Evolutionary conservation across 2,888 invertebrate genomes (phyloP), one percentile per base, ranked within the genome.

Genomic region (Eupeodes latifasciatus): DNA sequence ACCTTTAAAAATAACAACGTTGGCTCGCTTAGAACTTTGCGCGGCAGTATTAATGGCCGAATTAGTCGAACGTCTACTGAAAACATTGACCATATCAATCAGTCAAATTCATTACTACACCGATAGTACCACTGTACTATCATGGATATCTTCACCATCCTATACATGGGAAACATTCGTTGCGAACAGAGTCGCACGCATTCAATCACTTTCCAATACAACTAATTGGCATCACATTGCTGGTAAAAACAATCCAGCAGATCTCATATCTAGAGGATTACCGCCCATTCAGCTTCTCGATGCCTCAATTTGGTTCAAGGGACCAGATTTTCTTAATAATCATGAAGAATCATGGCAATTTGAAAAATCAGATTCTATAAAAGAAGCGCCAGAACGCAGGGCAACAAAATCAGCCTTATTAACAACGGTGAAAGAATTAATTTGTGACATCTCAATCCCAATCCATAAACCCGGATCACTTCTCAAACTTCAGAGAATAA

Each of bases 11-110:
- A 47, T 40, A 19, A 47, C 19, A 12, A 47, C 19, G 19, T 40
- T 66, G 19, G 66, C 66, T 6, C 0, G 47, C 7, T 10, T 16
- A 16, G 7, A 49, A 16, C 19, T 66, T n/a, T 66, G 66, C 47
- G 66, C 49, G 2, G 66, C 44, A 19, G 66, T 66, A n/a, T 16
- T 64, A 47, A 64, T 66, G 66, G 66, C 16, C 47, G 66, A 66
- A 47, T 40, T 66, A 40, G 66, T 66, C 7, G 27, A 66, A 40
- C 47, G 16, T n/a, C 3, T 66, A 9, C 7, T 66, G 47, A 66
- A 47, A 66, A 49, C 19, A 19, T 47, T 66, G n/a, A 14, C 40
- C 12, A 47, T n/a, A 66, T 5, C 5, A 66, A 66, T 66, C 66
- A 40, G 40, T 40, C 36, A 9, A 16, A 16, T 64, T 47, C 34